These are phyloP conservation scores for Rachycentron canadum DNA, from an alignment of 2,797 vertebrate genomes.

Conservation along the genomic window DNA sequence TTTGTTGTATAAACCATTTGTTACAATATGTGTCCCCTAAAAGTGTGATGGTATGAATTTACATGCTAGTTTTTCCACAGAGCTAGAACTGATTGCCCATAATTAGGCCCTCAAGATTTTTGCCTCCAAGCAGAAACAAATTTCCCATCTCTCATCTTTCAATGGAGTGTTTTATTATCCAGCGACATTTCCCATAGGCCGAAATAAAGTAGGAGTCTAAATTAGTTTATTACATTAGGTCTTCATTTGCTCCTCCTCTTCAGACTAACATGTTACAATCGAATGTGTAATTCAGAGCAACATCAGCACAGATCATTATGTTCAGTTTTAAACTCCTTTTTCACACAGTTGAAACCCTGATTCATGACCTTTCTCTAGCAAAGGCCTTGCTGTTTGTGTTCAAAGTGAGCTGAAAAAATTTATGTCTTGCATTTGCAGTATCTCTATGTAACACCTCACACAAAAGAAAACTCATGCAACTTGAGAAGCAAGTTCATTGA, in stretches of 20 bases:
- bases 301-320: constrained; percentile 5
- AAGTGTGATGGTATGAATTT: constrained; percentile 6
- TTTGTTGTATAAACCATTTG: constrained; percentile 25
- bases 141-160: constrained; percentile 42
- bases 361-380: background rate
- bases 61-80: constrained; percentile 3
- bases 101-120: constrained; percentile 45
- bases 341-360: background rate
- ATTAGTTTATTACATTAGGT: constrained; percentile 41
- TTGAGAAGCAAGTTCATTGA: constrained; percentile 15
- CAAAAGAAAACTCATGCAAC: background rate
- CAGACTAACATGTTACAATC: constrained; percentile 5
- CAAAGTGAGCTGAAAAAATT: background rate
- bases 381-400: background rate
- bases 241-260: constrained; percentile 32
- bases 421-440: background rate
- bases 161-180: constrained; percentile 45
- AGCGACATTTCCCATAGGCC: constrained; percentile 39
- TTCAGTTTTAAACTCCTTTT: constrained; percentile 2
- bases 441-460: background rate
- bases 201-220: constrained; percentile 25
- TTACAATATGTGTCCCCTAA: background rate
- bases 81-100: constrained; percentile 30
- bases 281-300: constrained; percentile 22
- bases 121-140: constrained; percentile 33